These are phyloP conservation scores for Tipula helvola DNA, from an alignment of 2,888 invertebrate species.

Conservation along the genomic window DNA sequence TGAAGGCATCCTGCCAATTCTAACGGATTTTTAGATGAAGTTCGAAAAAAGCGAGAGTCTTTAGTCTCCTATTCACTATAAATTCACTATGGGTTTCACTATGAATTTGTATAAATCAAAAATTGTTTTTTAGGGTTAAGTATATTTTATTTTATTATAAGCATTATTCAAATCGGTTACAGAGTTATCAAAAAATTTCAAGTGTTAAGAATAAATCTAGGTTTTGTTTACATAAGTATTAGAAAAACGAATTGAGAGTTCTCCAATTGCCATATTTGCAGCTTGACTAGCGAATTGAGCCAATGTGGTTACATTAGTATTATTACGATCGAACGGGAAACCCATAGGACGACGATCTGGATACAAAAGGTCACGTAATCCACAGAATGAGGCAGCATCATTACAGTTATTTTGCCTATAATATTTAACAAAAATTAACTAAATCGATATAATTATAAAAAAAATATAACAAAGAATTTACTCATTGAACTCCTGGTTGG, in stretches of 20 bases:
- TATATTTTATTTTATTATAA: too few relatives aligned
- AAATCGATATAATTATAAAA: background rate
- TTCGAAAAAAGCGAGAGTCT: too few relatives aligned
- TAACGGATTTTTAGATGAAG: too few relatives aligned
- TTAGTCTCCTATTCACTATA: too few relatives aligned
- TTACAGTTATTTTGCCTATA: constrained; percentile 37
- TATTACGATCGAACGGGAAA: constrained; percentile 41
- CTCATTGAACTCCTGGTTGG: constrained; percentile 10
- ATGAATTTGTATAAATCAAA: too few relatives aligned
- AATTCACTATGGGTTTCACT: too few relatives aligned
- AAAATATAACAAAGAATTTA: background rate
- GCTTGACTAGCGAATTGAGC: constrained; percentile 45
- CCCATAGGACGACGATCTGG: constrained; percentile 57
- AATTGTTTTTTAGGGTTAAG: too few relatives aligned
- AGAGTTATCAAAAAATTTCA: too few relatives aligned
- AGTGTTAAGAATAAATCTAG: too few relatives aligned
- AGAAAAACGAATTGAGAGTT: background rate
- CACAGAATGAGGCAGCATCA: constrained; percentile 57
- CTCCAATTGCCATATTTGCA: constrained; percentile 47
- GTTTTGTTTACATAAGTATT: background rate
- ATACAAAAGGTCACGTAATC: constrained; percentile 51
- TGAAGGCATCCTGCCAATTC: too few relatives aligned
- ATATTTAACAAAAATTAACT: background rate
- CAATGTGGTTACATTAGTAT: constrained; percentile 35
- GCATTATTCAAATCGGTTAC: too few relatives aligned